These are phyloP conservation scores for Acrossocheilus wenchowensis DNA, from an alignment of 2,797 vertebrate species.

Conservation along the genomic window DNA sequence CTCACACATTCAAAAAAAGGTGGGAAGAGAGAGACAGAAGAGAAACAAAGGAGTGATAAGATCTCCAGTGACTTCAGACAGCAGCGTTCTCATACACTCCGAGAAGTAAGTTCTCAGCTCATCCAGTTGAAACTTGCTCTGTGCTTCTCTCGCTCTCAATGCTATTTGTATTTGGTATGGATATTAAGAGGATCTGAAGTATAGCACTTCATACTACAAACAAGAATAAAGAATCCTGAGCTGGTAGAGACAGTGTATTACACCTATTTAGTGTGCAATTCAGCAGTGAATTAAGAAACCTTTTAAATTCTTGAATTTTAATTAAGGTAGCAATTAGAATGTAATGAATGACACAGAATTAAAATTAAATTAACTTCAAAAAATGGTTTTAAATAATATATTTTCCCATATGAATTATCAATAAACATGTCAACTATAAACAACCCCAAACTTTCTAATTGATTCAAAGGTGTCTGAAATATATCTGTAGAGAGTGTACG, in stretches of 20 bases:
- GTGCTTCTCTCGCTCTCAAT: neutral
- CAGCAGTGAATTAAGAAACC: neutral
- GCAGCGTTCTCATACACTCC: neutral
- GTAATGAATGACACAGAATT: neutral
- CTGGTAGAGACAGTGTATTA: neutral
- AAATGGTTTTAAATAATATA: neutral
- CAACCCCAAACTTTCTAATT: neutral
- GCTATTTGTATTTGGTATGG: neutral
- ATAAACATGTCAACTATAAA: neutral
- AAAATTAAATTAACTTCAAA: neutral
- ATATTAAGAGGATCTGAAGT: neutral
- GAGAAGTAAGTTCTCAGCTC: neutral
- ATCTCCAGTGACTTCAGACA: neutral
- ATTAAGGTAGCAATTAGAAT: neutral
- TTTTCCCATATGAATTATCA: neutral
- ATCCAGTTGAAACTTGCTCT: conserved; percentile 16
- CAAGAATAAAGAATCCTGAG: neutral
- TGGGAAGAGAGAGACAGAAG: neutral
- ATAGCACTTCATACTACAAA: neutral
- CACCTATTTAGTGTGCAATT: neutral
- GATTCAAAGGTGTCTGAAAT: neutral
- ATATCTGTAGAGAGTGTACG: neutral
- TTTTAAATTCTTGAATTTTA: conserved; percentile 1
- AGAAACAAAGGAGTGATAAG: conserved; percentile 2
- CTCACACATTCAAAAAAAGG: conserved; percentile 18